phyloP scores from a whole-genome alignment of 2,888 invertebrate genomes.

The Leptopterna dolabrata region DNA sequence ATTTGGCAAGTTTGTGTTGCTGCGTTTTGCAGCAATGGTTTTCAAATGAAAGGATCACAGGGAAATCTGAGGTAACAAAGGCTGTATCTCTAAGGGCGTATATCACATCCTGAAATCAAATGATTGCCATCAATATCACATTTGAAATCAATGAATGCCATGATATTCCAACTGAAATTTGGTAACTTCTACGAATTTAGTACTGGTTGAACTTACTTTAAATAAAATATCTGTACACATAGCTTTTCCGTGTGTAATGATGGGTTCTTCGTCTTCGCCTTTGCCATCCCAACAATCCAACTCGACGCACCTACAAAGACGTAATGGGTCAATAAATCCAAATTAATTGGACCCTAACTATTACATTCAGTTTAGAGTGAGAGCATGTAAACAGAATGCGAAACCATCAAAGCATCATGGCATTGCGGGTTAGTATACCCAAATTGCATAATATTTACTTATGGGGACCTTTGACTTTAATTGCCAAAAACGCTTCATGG shows the following conservation, averaged over 20 bases:
- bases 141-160: background rate
- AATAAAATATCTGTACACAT: slow-evolving; percentile 99
- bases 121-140: background rate
- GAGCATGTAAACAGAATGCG: too few relatives aligned
- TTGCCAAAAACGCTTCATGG: too few relatives aligned
- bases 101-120: slow-evolving; percentile 81
- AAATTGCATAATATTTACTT: too few relatives aligned
- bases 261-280: slow-evolving; percentile 97
- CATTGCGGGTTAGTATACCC: too few relatives aligned
- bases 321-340: background rate
- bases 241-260: slow-evolving; percentile 99
- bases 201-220: slow-evolving; percentile 72
- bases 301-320: slow-evolving; percentile 86
- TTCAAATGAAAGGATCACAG: slow-evolving; percentile 97
- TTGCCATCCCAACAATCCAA: slow-evolving; percentile 99
- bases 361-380: too few relatives aligned
- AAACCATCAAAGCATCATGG: too few relatives aligned
- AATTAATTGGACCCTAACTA: background rate
- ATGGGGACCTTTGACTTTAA: too few relatives aligned
- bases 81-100: slow-evolving; percentile 97
- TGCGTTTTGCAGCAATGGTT: slow-evolving; percentile 98
- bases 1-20: slow-evolving; percentile 97
- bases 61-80: slow-evolving; percentile 97
- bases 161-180: background rate
- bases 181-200: background rate